Base-by-base conservation (phyloP, 2,888 invertebrate species). In the Nomada goodeniana region DNA sequence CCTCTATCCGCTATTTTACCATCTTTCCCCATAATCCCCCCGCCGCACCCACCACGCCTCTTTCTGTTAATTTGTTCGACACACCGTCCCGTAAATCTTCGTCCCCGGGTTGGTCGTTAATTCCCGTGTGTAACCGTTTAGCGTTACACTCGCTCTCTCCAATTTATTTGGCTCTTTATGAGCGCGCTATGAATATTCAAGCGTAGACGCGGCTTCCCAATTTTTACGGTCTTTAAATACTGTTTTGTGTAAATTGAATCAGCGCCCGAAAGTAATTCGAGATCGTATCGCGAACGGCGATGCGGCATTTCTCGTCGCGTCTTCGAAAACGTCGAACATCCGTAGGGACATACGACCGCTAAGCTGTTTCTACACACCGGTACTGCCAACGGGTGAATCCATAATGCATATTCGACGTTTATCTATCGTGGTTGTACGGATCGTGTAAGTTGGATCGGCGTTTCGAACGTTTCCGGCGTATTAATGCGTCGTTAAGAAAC, bases 81-180 rank as follows among this genome's bases (percentile, higher is more conserved):
- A 60, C 70, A 55, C 59, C 71, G 70, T 61, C 55, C 36, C 78
- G 79, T 80, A 80, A 77, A 80, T 80, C 71, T 67, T 61, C 53
- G 47, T 20, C 47, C 53, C 29, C 63, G 13, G n/a, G 13, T 29
- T 70, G 15, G 26, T 52, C 61, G 74, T 67, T 78, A 67, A 71
- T 71, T 71, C 55, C 42, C 53, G 26, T 67, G 60, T 77, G 80
- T 80, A 78, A 80, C 78, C 78, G 75, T 80, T 80, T 77, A 80
- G 80, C 78, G 67, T 80, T 80, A 80, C 80, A 77, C 78, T 61
- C 60, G 71, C 61, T 71, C 71, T 77, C 70, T 71, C 80, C 80
- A 67, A 77, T 80, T 80, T 80, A 80, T 80, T 77, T 55, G 53
- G 42, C 78, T 80, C 78, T 80, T 80, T 77, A 80, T 77, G 78